Conservation (phyloP, 2,797 vertebrate species). For the Peromyscus aztecus region DNA sequence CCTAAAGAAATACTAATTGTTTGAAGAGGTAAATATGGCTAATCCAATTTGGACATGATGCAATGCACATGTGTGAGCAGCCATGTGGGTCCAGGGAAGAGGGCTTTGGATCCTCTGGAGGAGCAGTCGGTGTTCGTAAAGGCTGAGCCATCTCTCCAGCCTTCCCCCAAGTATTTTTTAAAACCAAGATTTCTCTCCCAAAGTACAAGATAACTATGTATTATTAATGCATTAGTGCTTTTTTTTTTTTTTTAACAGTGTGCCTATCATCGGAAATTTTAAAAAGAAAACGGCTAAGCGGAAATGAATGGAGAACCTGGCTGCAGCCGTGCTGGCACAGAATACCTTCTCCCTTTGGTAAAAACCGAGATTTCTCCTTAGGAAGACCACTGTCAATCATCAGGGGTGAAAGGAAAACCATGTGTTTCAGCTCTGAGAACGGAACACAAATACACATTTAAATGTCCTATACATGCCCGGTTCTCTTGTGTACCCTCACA, state of each 20-base stretch:
- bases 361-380: not conserved
- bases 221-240: not conserved
- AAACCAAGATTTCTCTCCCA: not conserved
- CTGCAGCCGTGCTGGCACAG: not conserved
- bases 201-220: not conserved
- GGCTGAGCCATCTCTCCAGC: not conserved
- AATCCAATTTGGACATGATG: not conserved
- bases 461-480: not conserved
- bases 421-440: slow-evolving; percentile 21
- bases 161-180: not conserved
- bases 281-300: slow-evolving; percentile 20
- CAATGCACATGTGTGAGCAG: not conserved
- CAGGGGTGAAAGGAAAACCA: not conserved
- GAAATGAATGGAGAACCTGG: not conserved
- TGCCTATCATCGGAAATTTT: not conserved
- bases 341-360: not conserved
- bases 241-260: not conserved
- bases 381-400: not conserved
- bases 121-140: not conserved
- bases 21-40: not conserved
- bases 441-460: not conserved
- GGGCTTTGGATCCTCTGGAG: too few relatives aligned
- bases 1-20: not conserved
- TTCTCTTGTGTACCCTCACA: not conserved
- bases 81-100: not conserved